Base-by-base conservation (phyloP, 2,113 vertebrate species). In the Polypterus bichir region DNA sequence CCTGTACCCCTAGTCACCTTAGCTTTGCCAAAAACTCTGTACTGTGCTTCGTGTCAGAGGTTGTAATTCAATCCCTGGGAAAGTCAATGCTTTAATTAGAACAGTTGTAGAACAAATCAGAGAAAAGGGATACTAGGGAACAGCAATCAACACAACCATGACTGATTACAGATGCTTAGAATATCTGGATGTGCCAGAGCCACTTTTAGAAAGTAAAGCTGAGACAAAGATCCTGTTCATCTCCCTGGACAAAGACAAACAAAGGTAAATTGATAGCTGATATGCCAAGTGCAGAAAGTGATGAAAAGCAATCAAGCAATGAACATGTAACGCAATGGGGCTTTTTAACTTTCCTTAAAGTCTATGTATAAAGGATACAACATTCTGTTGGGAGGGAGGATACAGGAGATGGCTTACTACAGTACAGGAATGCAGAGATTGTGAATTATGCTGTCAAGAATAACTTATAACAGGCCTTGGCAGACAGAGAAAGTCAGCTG, bases 301-400 rank as follows among this genome's bases (percentile, higher is more conserved):
- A 8, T 49, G 48, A 49, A 49, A 49, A 48, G n/a, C 44, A 48
- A 54, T 44, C 46, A 59, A 49, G 44, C 49, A 64, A 59, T 48
- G 64, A 58, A 59, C 49, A 49, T 58, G 7, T 60, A 47, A 10
- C 47, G 47, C 8, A 3, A n/a, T 7, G 45, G 27, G 27, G 27
- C 27, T 44, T 52, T 66, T 47, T 48, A 11, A 5, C 58, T 64
- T 68, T 68, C 63, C 64, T 64, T 59, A 61, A 65, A 72, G 68
- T 75, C 76, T 78, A 79, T 74, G 78, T 83, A 77, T 81, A 78
- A 76, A 79, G 69, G 72, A 74, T 73, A 69, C 73, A 68, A 67
- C 70, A 72, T 76, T 75, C 69, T 68, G 27, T 65, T 63, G 49
- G 27, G 27, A 9, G 66, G 67, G 27, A 54, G 75, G 74, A 73